Base-by-base conservation (phyloP, 2,113 vertebrate species). In the Struthidea cinerea region DNA sequence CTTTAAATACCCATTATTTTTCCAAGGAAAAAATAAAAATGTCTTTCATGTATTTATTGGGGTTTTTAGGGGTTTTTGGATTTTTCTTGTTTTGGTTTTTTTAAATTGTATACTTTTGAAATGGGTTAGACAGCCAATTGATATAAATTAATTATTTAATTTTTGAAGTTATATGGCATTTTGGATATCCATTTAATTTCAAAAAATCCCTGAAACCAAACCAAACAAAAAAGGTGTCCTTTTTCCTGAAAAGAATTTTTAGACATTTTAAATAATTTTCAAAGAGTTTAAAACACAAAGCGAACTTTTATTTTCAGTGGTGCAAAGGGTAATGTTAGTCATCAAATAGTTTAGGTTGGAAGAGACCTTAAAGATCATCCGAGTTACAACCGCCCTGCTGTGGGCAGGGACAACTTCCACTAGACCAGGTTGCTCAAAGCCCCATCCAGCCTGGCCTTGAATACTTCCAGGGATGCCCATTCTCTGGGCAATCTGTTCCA, bases 361-460 rank as follows among this genome's bases (percentile, higher is more conserved):
- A 76, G 24, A 17, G 14, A 27, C 28, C 14, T 50, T 26, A 50
- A 63, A 75, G 42, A 68, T 11, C 1, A 33, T 6, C 1, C 1
- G 1, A 75, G 28, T 44, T 86, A 8, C 35, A 75, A 55, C 5
- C 0, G 0, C 10, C 6, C 5, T 28, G 26, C n/a, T 27, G 6
- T 4, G 20, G 68, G 41, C 18, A 71, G 41, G 30, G 53, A 42
- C 30, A 55, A 2, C 27, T 49, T 74, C 60, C 61, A 39, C 16
- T 16, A 37, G 16, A 49, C 8, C 55, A n/a, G 35, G 35, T 0
- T 75, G 42, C 55, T 42, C 41, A 35, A 2, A 75, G 47, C 23
- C 42, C 42, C 28, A 37, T 50, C 42, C 35, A 42, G 13, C 16
- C 60, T 30, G 53, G 35, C 32, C 32, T 61, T 37, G 23, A 55